Conservation (phyloP, 2,888 invertebrate genomes). For the Pandemis heparana region DNA sequence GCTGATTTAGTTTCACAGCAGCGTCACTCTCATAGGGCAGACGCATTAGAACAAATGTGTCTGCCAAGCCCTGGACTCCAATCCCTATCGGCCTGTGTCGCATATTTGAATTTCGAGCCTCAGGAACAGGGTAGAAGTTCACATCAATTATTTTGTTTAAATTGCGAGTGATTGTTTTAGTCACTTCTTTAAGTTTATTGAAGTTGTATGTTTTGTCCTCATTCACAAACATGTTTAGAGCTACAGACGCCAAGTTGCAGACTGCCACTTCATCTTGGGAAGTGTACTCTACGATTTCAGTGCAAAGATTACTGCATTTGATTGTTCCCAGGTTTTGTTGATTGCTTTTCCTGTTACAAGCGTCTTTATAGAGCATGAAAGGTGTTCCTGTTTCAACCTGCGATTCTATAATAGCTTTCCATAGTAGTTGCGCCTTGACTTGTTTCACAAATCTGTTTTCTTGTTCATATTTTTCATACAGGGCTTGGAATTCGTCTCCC, state of each 20-base stretch:
- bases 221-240: conserved; percentile 97
- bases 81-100: conserved; percentile 95
- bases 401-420: conserved; percentile 97
- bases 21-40: conserved; percentile 96
- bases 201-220: conserved; percentile 94
- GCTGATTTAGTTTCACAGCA: conserved; percentile 94
- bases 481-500: conserved; percentile 96
- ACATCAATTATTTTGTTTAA: conserved; percentile 98
- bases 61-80: conserved; percentile 98
- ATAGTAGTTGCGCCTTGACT: conserved; percentile 94
- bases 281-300: conserved; percentile 98
- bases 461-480: conserved; percentile 95
- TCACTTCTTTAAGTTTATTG: conserved; percentile 92
- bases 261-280: conserved; percentile 97
- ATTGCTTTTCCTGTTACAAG: conserved; percentile 98
- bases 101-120: conserved; percentile 95
- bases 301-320: conserved; percentile 98
- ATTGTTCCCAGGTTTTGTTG: conserved; percentile 99
- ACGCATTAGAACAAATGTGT: conserved; percentile 97
- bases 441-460: conserved; percentile 89
- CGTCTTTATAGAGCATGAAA: conserved; percentile 98
- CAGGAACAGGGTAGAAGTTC: conserved; percentile 97
- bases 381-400: conserved; percentile 99
- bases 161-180: conserved; percentile 95
- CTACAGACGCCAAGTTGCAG: conserved; percentile 98